A percentile compares a stretch with the other conserved stretches of the same genome.
Evolutionary conservation across 2,797 vertebrate species (phyloP).

Genomic region (Malacoctenus gilli): DNA sequence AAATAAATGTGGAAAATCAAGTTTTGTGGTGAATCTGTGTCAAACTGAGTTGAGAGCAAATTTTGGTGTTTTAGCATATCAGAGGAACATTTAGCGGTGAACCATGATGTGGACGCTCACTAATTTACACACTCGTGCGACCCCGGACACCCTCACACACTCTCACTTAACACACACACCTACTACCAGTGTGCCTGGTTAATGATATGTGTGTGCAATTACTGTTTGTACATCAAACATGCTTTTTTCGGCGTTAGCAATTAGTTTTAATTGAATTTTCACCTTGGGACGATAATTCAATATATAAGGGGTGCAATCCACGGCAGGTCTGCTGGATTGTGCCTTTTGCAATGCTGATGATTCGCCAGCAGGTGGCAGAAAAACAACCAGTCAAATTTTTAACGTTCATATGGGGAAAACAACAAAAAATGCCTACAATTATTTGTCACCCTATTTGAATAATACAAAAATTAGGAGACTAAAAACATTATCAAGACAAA

Average conservation of each 20-base stretch:
- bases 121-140: slow-evolving; percentile 74
- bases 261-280: background rate
- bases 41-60: slow-evolving; percentile 24
- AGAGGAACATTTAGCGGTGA: slow-evolving; percentile 68
- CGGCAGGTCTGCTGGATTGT: too few relatives aligned
- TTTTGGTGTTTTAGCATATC: slow-evolving; percentile 52
- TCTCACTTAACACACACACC: background rate
- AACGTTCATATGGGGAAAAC: too few relatives aligned
- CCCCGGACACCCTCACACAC: background rate
- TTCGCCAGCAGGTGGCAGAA: slow-evolving; percentile 22
- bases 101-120: slow-evolving; percentile 41
- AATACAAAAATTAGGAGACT: too few relatives aligned
- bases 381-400: slow-evolving; percentile 3
- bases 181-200: background rate
- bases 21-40: background rate
- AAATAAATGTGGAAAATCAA: too few relatives aligned
- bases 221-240: too few relatives aligned
- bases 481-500: too few relatives aligned
- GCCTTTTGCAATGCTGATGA: background rate
- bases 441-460: too few relatives aligned
- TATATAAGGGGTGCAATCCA: too few relatives aligned
- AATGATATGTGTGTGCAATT: slow-evolving; percentile 8
- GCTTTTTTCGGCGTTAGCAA: too few relatives aligned
- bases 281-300: too few relatives aligned
- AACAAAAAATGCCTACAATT: too few relatives aligned